phyloP scores from a whole-genome alignment of 1,140 invertebrate genomes.

The Mya arenaria region DNA sequence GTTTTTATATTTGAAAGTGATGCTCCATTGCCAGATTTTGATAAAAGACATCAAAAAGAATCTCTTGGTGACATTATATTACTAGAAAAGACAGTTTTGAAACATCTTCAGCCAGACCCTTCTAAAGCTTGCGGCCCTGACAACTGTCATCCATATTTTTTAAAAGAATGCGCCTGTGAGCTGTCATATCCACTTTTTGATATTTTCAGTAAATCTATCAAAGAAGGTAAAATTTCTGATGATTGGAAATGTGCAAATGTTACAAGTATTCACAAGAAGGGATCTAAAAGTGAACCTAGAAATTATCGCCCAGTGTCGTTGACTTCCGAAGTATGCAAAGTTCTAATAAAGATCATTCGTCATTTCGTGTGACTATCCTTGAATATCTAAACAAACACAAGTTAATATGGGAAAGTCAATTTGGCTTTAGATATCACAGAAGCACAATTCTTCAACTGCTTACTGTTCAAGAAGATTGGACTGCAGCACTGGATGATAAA shows the following conservation, averaged over 20 bases:
- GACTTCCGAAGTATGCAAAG: not conserved
- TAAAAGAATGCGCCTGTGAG: not conserved
- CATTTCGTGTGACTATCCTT: not conserved
- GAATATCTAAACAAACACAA: not conserved
- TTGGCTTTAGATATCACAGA: not conserved
- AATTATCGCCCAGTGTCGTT: slow-evolving; percentile 9
- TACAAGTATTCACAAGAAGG: slow-evolving; percentile 1
- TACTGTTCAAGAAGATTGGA: not conserved
- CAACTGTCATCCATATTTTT: not conserved
- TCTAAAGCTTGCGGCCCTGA: slow-evolving; percentile 12
- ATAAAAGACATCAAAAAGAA: no score
- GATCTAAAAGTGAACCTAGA: not conserved
- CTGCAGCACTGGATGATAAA: no score
- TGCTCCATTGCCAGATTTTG: no score
- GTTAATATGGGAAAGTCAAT: not conserved
- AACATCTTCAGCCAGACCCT: no score
- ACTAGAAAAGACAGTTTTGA: no score
- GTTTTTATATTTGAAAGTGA: no score
- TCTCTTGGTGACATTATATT: no score
- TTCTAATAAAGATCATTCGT: not conserved
- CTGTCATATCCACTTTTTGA: not conserved
- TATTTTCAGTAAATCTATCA: not conserved
- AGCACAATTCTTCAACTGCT: not conserved
- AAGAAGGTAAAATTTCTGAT: not conserved
- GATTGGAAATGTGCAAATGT: not conserved